Conservation (phyloP, 2,113 vertebrate genomes). For the Xiphophorus maculatus region DNA sequence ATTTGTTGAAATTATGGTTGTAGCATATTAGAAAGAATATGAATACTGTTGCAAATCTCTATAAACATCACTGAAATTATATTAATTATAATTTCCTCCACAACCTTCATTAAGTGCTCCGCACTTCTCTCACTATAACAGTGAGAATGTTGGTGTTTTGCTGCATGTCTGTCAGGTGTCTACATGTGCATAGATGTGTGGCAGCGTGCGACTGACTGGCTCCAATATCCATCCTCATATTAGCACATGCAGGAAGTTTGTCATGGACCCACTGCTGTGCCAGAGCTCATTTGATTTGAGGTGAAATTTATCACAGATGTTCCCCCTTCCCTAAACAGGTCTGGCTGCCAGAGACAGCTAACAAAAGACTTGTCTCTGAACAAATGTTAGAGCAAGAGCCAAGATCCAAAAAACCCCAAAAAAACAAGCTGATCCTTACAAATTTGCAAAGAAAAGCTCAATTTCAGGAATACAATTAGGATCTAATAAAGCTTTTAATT, state of each 20-base stretch:
- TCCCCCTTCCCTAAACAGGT: conserved; percentile 63
- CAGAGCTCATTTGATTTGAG: conserved; percentile 77
- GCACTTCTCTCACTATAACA: conserved; percentile 10
- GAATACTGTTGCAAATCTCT: not conserved
- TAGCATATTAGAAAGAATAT: not conserved
- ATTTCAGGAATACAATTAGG: conserved; percentile 41
- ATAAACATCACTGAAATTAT: not conserved
- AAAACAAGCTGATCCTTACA: conserved; percentile 9
- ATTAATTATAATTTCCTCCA: conserved; percentile 10
- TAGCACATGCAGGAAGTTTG: conserved; percentile 74
- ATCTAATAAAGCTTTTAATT: not conserved
- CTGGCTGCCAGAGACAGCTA: conserved; percentile 68
- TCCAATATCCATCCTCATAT: conserved; percentile 68
- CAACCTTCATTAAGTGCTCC: conserved; percentile 7
- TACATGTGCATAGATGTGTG: conserved; percentile 22
- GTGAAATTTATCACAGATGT: conserved; percentile 80
- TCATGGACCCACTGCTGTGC: conserved; percentile 72
- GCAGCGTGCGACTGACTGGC: conserved; percentile 60
- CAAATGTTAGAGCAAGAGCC: conserved; percentile 46
- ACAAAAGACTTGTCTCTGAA: conserved; percentile 64
- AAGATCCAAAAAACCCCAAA: conserved; percentile 43
- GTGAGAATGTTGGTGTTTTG: not conserved
- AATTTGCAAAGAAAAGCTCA: conserved; percentile 36
- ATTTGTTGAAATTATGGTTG: too few species aligned
- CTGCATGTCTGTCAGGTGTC: conserved; percentile 21